Conservation (phyloP, 2,797 vertebrate species). For the Eremophila alpestris region DNA sequence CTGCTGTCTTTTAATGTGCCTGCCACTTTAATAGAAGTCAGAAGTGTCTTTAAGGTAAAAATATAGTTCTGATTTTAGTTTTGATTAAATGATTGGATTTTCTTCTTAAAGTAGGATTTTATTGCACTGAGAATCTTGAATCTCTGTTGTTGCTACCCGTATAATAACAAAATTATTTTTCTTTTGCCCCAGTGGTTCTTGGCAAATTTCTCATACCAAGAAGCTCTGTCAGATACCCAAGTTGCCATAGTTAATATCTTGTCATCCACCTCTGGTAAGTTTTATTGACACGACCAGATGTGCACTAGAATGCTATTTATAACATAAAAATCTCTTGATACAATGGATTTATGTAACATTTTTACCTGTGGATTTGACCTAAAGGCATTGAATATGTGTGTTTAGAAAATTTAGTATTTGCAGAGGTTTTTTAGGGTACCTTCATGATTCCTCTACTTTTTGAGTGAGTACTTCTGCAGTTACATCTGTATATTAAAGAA, state of each 20-base stretch:
- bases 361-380: not conserved
- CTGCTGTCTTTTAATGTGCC: not conserved
- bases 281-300: not conserved
- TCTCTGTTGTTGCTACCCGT: not conserved
- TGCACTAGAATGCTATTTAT: not conserved
- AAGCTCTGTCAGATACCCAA: slow-evolving; percentile 92
- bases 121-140: not conserved
- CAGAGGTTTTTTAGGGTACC: not conserved
- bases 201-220: slow-evolving; percentile 96
- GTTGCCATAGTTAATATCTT: slow-evolving; percentile 95
- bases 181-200: slow-evolving; percentile 89
- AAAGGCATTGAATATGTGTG: not conserved
- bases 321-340: not conserved
- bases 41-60: not conserved
- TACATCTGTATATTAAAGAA: not conserved
- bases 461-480: not conserved
- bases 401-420: not conserved
- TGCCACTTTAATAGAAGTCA: not conserved
- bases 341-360: not conserved
- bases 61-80: not conserved
- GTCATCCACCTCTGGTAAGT: slow-evolving; percentile 94
- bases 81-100: not conserved
- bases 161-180: not conserved
- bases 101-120: not conserved
- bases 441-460: not conserved